These are phyloP conservation scores for Hirundo rustica DNA, from an alignment of 2,797 vertebrate species.

Conservation along the genomic window DNA sequence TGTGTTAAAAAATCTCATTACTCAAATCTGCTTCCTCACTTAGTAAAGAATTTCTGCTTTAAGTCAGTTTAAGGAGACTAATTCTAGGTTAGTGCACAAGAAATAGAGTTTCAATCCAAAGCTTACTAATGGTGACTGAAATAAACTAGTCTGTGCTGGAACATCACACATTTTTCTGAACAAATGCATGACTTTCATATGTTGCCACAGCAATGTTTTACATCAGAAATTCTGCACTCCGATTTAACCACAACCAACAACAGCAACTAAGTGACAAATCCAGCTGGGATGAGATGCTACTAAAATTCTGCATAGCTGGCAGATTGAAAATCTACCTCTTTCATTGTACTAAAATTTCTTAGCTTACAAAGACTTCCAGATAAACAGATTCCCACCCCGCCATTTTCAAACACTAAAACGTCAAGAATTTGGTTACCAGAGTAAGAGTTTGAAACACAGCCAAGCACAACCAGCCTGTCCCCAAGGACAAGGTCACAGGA, in stretches of 20 bases:
- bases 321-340: not conserved
- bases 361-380: not conserved
- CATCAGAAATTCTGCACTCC: not conserved
- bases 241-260: not conserved
- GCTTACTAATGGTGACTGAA: not conserved
- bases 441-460: not conserved
- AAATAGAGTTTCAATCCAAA: not conserved
- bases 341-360: not conserved
- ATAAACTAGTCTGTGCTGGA: not conserved
- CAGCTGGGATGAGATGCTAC: not conserved
- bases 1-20: not conserved
- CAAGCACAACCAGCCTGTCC: not conserved
- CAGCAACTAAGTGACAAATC: not conserved
- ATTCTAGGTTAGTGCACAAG: not conserved
- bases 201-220: not conserved
- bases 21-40: not conserved
- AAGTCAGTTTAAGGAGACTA: not conserved
- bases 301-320: not conserved
- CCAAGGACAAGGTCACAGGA: not conserved
- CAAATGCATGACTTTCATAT: not conserved
- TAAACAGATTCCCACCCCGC: not conserved
- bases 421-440: not conserved
- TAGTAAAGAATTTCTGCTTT: not conserved
- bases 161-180: not conserved
- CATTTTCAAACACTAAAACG: not conserved